Evolutionary conservation across 2,797 vertebrate genomes (phyloP).

Genomic region (Chelon labrosus): DNA sequence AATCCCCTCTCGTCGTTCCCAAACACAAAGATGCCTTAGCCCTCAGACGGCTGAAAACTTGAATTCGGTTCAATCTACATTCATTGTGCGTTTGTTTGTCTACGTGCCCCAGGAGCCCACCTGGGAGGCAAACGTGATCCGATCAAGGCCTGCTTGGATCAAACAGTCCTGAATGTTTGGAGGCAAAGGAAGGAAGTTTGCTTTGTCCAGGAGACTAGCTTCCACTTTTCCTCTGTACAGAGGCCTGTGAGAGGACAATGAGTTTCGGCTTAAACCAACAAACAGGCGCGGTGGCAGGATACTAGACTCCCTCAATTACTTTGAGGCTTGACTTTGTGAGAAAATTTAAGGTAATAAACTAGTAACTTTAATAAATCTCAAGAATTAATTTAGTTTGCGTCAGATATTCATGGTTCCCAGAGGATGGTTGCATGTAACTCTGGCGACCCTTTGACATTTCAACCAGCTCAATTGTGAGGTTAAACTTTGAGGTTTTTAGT

Average conservation of each 20-base stretch:
- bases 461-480: not conserved
- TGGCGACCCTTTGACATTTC: not conserved
- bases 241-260: slow-evolving; percentile 35
- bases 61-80: not conserved
- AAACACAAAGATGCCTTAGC: not conserved
- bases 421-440: not conserved
- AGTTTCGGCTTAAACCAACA: slow-evolving; percentile 55
- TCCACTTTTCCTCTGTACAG: slow-evolving; percentile 6
- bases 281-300: slow-evolving; percentile 49
- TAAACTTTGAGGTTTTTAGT: no score
- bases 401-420: not conserved
- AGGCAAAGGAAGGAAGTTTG: slow-evolving; percentile 60
- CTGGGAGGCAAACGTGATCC: slow-evolving; percentile 36
- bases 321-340: not conserved
- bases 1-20: not conserved
- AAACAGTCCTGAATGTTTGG: slow-evolving; percentile 9
- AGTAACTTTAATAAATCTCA: not conserved
- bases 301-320: not conserved
- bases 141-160: slow-evolving; percentile 28
- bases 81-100: slow-evolving; percentile 31
- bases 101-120: slow-evolving; percentile 45
- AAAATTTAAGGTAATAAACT: slow-evolving; percentile 12
- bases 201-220: slow-evolving; percentile 22
- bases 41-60: not conserved
- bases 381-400: not conserved